Evolutionary conservation across 2,888 invertebrate genomes (phyloP), one percentile per base, ranked within the genome.

Genomic region (Euplexia lucipara): DNA sequence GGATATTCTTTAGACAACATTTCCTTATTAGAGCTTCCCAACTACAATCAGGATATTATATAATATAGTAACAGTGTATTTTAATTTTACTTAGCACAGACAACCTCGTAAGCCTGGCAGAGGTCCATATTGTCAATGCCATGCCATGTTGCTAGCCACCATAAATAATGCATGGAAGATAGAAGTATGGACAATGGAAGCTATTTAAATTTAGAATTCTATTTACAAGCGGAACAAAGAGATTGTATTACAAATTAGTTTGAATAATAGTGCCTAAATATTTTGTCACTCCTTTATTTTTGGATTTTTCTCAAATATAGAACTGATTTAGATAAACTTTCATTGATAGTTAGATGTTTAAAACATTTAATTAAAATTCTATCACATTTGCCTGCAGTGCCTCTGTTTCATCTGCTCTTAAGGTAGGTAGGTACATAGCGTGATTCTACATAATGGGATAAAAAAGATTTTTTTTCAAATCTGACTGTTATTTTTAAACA

Each of bases 1-100:
- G 37, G 20, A 58, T 22, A 62, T 32, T n/a, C 34, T 37, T 12
- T 9, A 54, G 8, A 59, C 39, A 9, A 44, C 8, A 41, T 39
- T 64, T 75, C 70, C 75, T 70, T 59, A 70, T 64, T 70, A 75
- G 22, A 52, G 5, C 26, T 49, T 72, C 74, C 32, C 16, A 45
- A 47, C 18, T 16, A 35, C 41, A 47, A 63, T 48, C 51, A 59
- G 59, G 42, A 69, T 70, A 56, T 26, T 26, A 26, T 26, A 45
- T 20, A 39, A 26, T 26, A 45, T 20, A 39, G 73, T 48, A 63
- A 73, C 47, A 20, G 20, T 56, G 61, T 72, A 75, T 64, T 51
- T 63, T 70, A 58, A 69, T 62, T 44, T 48, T 12, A 3, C 14
- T 62, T 39, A 0, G 1, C 30, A 47, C 34, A 52, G 61, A 37